Evolutionary conservation across 1,140 invertebrate genomes (phyloP).

Genomic region (Drosophila hydei): DNA sequence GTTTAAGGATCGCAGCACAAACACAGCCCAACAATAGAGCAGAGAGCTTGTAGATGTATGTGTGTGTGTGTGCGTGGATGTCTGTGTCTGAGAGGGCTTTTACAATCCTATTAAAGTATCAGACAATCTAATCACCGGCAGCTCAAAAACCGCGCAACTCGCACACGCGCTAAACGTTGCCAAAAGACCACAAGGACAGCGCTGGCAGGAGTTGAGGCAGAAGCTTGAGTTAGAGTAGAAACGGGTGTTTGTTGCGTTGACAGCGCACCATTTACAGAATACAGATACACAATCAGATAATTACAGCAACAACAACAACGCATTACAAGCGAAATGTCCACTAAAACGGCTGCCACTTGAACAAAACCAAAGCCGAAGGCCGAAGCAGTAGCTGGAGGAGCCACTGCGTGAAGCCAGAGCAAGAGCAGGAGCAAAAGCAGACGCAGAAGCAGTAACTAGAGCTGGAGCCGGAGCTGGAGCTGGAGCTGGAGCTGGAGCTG

Average conservation of each 20-base stretch:
- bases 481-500: background rate
- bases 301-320: conserved; percentile 40
- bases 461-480: background rate
- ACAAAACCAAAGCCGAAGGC: conserved; percentile 22
- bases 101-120: conserved; percentile 81
- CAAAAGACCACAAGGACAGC: conserved; percentile 54
- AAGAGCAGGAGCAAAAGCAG: background rate
- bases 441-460: background rate
- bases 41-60: conserved; percentile 10
- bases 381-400: background rate
- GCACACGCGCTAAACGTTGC: conserved; percentile 75
- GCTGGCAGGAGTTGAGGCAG: conserved; percentile 21
- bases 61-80: conserved; percentile 13
- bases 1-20: conserved; percentile 34
- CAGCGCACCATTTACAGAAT: conserved; percentile 29
- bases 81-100: conserved; percentile 52
- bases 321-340: conserved; percentile 27
- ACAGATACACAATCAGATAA: conserved; percentile 49
- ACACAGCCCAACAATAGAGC: conserved; percentile 8
- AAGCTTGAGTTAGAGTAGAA: background rate
- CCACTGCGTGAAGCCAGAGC: no score
- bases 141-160: conserved; percentile 72
- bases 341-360: conserved; percentile 34
- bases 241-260: conserved; percentile 25
- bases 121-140: conserved; percentile 78